Base-by-base conservation (phyloP, 2,888 invertebrate species). In the Caenorhabditis japonica region DNA sequence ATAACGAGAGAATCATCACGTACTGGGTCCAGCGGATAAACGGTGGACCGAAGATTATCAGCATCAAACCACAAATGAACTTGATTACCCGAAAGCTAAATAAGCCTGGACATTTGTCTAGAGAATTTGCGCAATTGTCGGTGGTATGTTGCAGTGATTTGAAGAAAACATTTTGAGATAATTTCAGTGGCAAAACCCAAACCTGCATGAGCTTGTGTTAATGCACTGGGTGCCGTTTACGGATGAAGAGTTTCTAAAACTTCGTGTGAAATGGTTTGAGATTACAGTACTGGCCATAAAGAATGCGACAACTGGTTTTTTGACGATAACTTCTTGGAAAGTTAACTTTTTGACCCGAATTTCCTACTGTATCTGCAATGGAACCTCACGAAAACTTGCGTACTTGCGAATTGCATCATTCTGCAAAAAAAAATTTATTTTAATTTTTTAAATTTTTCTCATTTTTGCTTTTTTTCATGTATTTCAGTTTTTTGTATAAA, bases 171-270 rank as follows among this genome's bases (percentile, higher is more conserved):
- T n/a, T n/a, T n/a, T n/a, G n/a, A n/a, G n/a, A n/a, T n/a, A n/a
- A n/a, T 44, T 44, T 13, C 44, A 44, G 46, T 46, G 25, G 27
- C 3, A 3, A 25, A 25, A 12, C 23, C 27, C 25, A 3, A 13
- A 2, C 12, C 34, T 49, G 3, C n/a, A 49, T 12, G 49, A 49
- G 34, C 49, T 49, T 34, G 21, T 49, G 8, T 1, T 49, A 17
- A 49, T 49, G 49, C 49, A 49, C 49, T 21, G 30, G 33, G 21
- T 49, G 15, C 49, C 49, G 13, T 49, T 49, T 34, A 21, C 49
- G 21, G 49, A 34, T 13, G 21, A 10, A 7, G 17, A 49, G 21
- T 49, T 49, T 21, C 21, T 36, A 3, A 0, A 4, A 2, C 34
- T 49, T 21, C 19, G 21, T 0, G 5, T 19, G 13, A 17, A 17